Percentiles rank a stretch among this genome's conserved stretches.
Conservation (phyloP, 37 sponge, comb jelly and placozoan genomes). For the Halichondria panicea region DNA sequence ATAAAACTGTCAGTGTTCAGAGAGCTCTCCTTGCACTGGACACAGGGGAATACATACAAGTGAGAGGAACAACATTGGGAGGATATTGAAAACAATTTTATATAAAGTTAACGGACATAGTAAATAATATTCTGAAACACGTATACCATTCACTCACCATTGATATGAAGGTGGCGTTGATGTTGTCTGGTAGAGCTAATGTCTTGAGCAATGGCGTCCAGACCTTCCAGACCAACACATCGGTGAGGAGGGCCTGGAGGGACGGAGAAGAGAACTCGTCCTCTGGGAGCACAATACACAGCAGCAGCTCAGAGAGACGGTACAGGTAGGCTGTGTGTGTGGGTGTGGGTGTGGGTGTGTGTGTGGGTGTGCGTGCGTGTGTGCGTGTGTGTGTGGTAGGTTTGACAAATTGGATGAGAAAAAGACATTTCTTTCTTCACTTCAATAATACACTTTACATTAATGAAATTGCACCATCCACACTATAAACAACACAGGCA, state of each 20-base stretch:
- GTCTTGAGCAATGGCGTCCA: slow-evolving; percentile 37
- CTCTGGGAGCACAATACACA: slow-evolving; percentile 49
- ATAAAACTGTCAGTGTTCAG: slow-evolving; percentile 49
- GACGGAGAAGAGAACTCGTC: slow-evolving; percentile 42
- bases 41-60: background rate
- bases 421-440: too few relatives aligned
- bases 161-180: slow-evolving; percentile 57
- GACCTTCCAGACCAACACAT: slow-evolving; percentile 39
- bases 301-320: slow-evolving; percentile 56
- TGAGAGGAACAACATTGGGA: background rate
- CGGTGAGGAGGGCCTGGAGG: slow-evolving; percentile 36
- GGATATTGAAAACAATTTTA: background rate
- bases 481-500: too few relatives aligned
- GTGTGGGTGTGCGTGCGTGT: too few relatives aligned
- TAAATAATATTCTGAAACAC: too few relatives aligned
- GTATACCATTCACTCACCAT: slow-evolving; percentile 33
- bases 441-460: too few relatives aligned
- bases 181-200: slow-evolving; percentile 51
- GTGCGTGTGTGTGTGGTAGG: too few relatives aligned
- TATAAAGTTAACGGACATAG: background rate
- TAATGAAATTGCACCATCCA: too few relatives aligned
- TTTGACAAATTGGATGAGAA: too few relatives aligned
- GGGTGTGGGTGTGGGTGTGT: too few relatives aligned
- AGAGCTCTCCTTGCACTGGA: slow-evolving; percentile 41
- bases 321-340: slow-evolving; percentile 66